Evolutionary conservation across 2,888 invertebrate genomes (phyloP), one percentile per base, ranked within the genome.

Genomic region (Leistus spinibarbis): DNA sequence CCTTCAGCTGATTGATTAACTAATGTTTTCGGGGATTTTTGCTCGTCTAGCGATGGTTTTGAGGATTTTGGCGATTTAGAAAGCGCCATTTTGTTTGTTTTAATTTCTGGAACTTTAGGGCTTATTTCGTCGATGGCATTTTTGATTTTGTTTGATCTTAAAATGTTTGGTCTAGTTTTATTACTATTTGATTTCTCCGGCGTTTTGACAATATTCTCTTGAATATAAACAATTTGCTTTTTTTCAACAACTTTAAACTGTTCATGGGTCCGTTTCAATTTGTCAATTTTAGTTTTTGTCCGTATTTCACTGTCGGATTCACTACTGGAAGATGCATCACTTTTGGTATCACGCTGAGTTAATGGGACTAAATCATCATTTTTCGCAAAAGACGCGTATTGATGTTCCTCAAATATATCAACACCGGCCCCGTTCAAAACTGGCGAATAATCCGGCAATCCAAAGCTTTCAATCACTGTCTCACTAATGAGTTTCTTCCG

Each of bases 401-500:
- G 60, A 60, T 20, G 60, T 0, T 60, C 60, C 2, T 60, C 10
- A 3, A 60, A 17, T 2, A 60, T 60, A 20, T 60, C 22, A 60
- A 1, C 20, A 20, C n/a, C 7, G 1, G 64, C 23, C 0, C 64
- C 64, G 27, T 64, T 23, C 24, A 64, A 56, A 83, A 40, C 40
- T 10, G 20, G 23, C 23, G 83, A 81, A 71, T 80, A 79, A 79
- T 84, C 84, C 9, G 83, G 83, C 67, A 83, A 78, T 56, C 79
- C 82, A 76, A 83, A 83, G 78, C 81, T 83, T 79, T 84, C 83
- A 54, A 81, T 77, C 0, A 79, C 69, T 20, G 64, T 69, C 76
- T 79, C 80, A n/a, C 77, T 70, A 17, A 76, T 75, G 40, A 64
- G 77, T 77, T 81, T 83, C 54, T 80, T 76, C 77, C 80, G 81